Evolutionary conservation across 2,797 vertebrate genomes (phyloP).

Genomic region (Sylvilagus floridanus): DNA sequence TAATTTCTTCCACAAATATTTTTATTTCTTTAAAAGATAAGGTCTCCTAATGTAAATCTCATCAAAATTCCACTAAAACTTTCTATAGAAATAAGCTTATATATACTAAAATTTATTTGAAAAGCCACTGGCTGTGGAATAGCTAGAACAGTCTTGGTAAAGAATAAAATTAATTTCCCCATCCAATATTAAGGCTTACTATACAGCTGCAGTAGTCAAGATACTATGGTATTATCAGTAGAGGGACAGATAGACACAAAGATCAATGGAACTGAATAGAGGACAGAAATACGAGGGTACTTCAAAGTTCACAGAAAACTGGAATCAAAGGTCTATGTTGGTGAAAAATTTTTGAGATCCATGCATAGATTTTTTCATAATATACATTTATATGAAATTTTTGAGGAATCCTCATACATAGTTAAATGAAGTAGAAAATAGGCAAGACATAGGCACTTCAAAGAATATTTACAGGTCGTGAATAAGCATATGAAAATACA

Average conservation of each 20-base stretch:
- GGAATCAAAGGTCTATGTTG: no score
- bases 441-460: background rate
- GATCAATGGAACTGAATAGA: background rate
- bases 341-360: no score
- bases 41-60: background rate
- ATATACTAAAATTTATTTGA: background rate
- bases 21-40: background rate
- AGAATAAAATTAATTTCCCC: background rate
- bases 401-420: background rate
- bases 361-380: no score
- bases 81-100: conserved; percentile 37
- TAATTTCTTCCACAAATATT: conserved; percentile 16
- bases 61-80: conserved; percentile 12
- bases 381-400: no score
- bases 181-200: background rate
- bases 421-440: conserved; percentile 2
- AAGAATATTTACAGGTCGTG: background rate
- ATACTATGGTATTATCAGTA: background rate
- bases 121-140: conserved; percentile 9
- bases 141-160: conserved; percentile 36
- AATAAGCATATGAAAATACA: no score
- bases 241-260: background rate
- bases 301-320: no score
- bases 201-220: background rate
- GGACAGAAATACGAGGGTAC: no score